These are phyloP conservation scores for Sipha maydis DNA, from an alignment of 2,888 invertebrate species.

Conservation along the genomic window DNA sequence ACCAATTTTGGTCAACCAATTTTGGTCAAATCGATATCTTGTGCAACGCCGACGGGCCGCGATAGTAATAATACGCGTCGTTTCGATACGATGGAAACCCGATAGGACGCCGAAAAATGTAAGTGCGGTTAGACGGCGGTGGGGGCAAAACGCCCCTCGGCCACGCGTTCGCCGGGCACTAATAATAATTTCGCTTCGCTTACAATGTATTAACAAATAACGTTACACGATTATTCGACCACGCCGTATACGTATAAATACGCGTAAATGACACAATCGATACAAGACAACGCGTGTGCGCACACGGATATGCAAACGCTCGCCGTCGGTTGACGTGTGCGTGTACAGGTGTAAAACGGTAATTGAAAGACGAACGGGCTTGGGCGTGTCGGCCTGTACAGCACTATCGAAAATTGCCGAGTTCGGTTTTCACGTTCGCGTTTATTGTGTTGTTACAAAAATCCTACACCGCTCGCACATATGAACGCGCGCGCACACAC, in stretches of 20 bases:
- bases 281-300: not conserved
- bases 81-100: not conserved
- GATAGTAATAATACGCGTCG: not conserved
- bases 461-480: conserved; percentile 15
- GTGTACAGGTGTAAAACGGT: not conserved
- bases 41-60: not conserved
- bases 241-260: not conserved
- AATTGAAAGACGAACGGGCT: conserved; percentile 25
- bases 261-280: not conserved
- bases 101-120: not conserved
- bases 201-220: no score
- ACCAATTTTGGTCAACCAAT: conserved; percentile 44
- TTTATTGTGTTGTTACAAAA: conserved; percentile 35
- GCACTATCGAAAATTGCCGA: conserved; percentile 30
- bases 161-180: not conserved
- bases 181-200: not conserved
- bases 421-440: conserved; percentile 26
- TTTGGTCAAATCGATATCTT: conserved; percentile 39
- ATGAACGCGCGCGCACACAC: not conserved
- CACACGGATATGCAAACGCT: not conserved
- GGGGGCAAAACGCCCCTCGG: not conserved
- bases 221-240: not conserved
- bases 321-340: not conserved
- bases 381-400: conserved; percentile 45
- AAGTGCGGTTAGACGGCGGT: not conserved